Conservation (phyloP, 2,888 invertebrate species). For the Pollenia labialis region DNA sequence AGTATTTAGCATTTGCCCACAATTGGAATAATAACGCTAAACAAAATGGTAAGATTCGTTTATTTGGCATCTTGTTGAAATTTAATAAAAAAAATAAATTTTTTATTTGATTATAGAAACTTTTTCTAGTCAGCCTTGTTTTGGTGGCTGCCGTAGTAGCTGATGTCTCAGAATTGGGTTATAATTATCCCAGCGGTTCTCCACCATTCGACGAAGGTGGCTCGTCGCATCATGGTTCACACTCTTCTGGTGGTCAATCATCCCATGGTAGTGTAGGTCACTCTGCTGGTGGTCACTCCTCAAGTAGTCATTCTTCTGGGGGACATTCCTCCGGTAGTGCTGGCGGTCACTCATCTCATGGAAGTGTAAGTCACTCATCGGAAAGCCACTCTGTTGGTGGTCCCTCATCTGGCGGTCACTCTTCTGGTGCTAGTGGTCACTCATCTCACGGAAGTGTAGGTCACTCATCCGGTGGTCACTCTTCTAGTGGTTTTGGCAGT, state of each 20-base stretch:
- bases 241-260: not conserved
- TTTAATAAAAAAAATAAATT: not conserved
- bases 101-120: constrained; percentile 61
- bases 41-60: constrained; percentile 51
- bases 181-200: constrained; percentile 65
- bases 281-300: not conserved
- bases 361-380: not conserved
- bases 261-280: not conserved
- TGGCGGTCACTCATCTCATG: constrained; percentile 4
- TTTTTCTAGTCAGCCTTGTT: constrained; percentile 63
- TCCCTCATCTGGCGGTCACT: not conserved
- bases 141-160: constrained; percentile 69
- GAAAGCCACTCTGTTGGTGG: constrained; percentile 1
- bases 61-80: not conserved
- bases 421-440: not conserved
- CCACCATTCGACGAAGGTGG: constrained; percentile 29
- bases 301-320: not conserved
- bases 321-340: not conserved
- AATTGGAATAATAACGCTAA: constrained; percentile 56
- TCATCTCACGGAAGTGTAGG: not conserved
- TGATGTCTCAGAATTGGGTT: constrained; percentile 73
- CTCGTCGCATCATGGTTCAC: not conserved
- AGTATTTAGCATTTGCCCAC: constrained; percentile 56
- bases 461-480: constrained; percentile 2
- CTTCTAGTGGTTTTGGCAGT: not conserved